Conservation (phyloP, 2,888 invertebrate species). For the Xiphydria camelus region DNA sequence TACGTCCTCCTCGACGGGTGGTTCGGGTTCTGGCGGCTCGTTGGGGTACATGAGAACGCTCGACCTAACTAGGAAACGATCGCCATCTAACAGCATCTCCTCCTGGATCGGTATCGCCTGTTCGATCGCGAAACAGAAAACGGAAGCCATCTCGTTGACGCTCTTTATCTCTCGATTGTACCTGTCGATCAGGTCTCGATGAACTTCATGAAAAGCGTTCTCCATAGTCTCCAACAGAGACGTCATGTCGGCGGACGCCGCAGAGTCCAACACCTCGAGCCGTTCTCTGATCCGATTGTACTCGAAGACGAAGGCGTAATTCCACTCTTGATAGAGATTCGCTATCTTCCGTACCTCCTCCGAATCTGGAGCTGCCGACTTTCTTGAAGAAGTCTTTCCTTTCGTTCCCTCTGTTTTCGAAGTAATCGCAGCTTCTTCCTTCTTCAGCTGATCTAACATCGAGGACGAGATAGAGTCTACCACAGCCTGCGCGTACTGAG, state of each 20-base stretch:
- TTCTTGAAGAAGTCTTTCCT: background rate
- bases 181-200: constrained; percentile 58
- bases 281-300: constrained; percentile 60
- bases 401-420: background rate
- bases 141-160: constrained; percentile 41
- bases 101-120: constrained; percentile 59
- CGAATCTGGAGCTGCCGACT: background rate
- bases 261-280: constrained; percentile 52
- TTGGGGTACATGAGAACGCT: constrained; percentile 54
- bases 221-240: constrained; percentile 59
- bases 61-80: constrained; percentile 60
- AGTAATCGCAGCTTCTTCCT: constrained; percentile 13
- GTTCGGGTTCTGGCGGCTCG: constrained; percentile 15
- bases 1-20: constrained; percentile 19
- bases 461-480: constrained; percentile 18
- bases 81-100: constrained; percentile 59
- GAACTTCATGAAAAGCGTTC: constrained; percentile 54
- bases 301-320: constrained; percentile 63
- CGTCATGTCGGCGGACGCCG: constrained; percentile 58
- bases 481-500: constrained; percentile 17
- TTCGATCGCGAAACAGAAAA: constrained; percentile 57
- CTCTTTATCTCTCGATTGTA: constrained; percentile 55
- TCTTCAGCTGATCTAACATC: constrained; percentile 9
- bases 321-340: constrained; percentile 63
- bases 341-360: background rate